These are phyloP conservation scores for Malurus cyaneus DNA, from an alignment of 2,113 vertebrate genomes.

Conservation along the genomic window DNA sequence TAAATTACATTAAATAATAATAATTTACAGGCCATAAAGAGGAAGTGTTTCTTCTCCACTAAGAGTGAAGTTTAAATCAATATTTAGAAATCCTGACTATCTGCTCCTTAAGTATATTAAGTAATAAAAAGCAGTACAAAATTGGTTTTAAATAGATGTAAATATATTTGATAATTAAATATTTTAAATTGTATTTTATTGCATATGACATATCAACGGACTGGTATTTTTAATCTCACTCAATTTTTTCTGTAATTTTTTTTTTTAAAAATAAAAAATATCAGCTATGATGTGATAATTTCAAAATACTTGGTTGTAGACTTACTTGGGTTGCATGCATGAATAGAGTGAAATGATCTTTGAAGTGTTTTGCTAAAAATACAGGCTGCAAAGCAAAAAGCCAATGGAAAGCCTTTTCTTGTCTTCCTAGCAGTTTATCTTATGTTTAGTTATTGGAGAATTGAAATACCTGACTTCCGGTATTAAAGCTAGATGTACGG, in stretches of 20 bases:
- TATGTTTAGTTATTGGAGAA: not conserved
- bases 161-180: not conserved
- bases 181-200: not conserved
- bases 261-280: not conserved
- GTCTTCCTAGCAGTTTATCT: not conserved
- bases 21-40: not conserved
- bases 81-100: not conserved
- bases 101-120: not conserved
- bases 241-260: not conserved
- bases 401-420: not conserved
- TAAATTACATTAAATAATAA: not conserved
- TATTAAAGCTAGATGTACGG: not conserved
- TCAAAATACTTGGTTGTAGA: not conserved
- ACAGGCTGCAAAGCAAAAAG: not conserved
- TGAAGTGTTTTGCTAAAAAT: not conserved
- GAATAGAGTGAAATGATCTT: not conserved
- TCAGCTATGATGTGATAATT: not conserved
- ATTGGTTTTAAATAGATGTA: not conserved
- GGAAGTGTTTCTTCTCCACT: not conserved
- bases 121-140: not conserved
- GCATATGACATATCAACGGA: not conserved
- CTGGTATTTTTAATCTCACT: not conserved
- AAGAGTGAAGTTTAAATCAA: not conserved
- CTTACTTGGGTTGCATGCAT: not conserved
- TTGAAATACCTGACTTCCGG: not conserved